Base-by-base conservation (phyloP, 2,113 vertebrate species). In the Gila orcuttii region DNA sequence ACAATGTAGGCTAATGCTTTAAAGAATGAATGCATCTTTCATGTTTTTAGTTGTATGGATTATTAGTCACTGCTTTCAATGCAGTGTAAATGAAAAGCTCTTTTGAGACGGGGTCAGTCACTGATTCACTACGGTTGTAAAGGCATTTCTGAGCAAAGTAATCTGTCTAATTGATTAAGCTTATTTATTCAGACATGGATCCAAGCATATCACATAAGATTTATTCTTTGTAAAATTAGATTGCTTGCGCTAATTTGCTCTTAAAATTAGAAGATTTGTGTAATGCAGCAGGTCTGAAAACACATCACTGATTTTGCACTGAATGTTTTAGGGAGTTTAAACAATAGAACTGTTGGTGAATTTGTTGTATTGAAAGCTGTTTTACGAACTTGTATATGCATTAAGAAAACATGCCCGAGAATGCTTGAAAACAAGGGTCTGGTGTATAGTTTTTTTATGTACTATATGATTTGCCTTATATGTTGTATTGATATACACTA, bases 61-160 rank as follows among this genome's bases (percentile, higher is more conserved):
- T 33, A 68, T 33, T 28, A 64, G 36, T 80, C 39, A 28, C 47
- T 64, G 59, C 28, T 62, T 77, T 55, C 45, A 52, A 77, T 80
- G 12, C 10, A 10, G 47, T 6, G 28, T 52, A 42, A 21, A 73
- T 42, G 69, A 73, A 73, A 42, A 42, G 21, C 69, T 73, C 21
- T 23, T 42, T 73, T 73, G 68, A 71, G 36, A 71, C 2, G 10
- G 21, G 68, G 21, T 42, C 55, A 21, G 55, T 57, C 55, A 57
- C 21, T 57, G 19, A 42, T 73, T 71, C 36, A 71, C 36, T n/a
- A 42, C 21, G 21, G 39, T 73, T 42, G 10, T 42, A 42, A 42
- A 71, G 21, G 39, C 11, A 42, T 3, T 71, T 42, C 68, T 12
- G 19, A 23, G 19, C 10, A 71, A 71, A n/a, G 15, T n/a, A 13